Evolutionary conservation across 1,140 invertebrate species (phyloP), one percentile per base, ranked within the genome.

Genomic region (Cotesia vestalis): DNA sequence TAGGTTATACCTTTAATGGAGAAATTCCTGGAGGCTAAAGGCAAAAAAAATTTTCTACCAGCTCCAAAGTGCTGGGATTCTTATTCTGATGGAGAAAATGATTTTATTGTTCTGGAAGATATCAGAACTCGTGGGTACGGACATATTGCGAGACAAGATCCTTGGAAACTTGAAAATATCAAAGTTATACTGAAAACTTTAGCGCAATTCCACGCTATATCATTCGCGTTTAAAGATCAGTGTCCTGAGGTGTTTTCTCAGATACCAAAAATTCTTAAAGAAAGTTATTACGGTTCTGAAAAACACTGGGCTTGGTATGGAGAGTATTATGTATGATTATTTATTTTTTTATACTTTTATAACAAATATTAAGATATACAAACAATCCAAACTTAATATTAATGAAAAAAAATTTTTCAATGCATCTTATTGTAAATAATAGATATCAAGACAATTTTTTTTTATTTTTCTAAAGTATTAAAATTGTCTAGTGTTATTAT

Each of bases 71-170:
- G 90, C 60, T 85, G 91, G 66, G 81, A 88, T 1, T 82, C 86
- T 1, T 75, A 88, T 34, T 81, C 80, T 6, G 91, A 93, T 81
- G 92, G 91, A 0, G 71, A 83, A 52, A 89, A 92, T 78, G 92
- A 92, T 79, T 92, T 90, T 53, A 81, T 94, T 8, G 89, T 88
- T 34, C 73, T 94, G 3, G 89, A 92, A 86, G 91, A 93, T 82
- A 87, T 91, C 1, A 86, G 84, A 14, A 75, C 85, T 51, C 76
- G 88, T 17, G 88, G 89, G 51, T 94, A 88, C 80, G 78, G 77
- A 38, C 78, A 83, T 40, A 80, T 88, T 4, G 78, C 85, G 1
- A 82, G 90, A 62, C 87, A 89, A 77, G 82, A 84, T 74, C 89
- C 86, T 2, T 81, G 91, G 11, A 86, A 90, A 76, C 80, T 85